phyloP scores from a whole-genome alignment of 37 sponge, comb jelly and placozoan species.

The Amphimedon queenslandica region DNA sequence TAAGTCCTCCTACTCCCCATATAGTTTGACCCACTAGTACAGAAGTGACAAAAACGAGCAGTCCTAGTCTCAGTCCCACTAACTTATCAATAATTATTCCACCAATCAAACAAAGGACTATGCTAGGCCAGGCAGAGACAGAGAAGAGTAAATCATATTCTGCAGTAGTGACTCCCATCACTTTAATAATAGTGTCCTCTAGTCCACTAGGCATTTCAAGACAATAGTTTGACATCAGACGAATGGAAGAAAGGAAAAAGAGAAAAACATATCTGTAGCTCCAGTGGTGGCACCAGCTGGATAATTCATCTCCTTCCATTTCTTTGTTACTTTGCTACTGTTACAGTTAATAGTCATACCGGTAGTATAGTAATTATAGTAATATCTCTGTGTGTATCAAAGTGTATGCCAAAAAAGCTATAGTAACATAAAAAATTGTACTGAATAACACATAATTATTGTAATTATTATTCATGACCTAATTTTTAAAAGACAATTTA shows the following conservation, averaged over 20 bases:
- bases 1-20: slow-evolving; percentile 59
- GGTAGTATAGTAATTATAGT: no score
- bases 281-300: no score
- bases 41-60: background rate
- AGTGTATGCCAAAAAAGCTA: no score
- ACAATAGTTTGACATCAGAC: background rate
- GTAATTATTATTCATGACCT: no score
- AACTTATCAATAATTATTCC: background rate
- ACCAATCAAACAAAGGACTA: background rate
- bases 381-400: no score
- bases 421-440: no score
- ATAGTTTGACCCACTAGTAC: background rate
- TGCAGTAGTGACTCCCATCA: background rate
- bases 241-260: background rate
- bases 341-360: no score
- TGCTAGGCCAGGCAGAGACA: background rate
- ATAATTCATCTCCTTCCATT: no score
- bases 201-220: background rate
- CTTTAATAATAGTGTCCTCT: background rate
- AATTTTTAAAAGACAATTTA: no score
- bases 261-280: background rate
- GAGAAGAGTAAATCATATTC: background rate
- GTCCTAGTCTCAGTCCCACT: background rate
- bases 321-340: no score
- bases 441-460: no score